Conservation (phyloP, 2,113 vertebrate genomes). For the Centropus bengalensis region DNA sequence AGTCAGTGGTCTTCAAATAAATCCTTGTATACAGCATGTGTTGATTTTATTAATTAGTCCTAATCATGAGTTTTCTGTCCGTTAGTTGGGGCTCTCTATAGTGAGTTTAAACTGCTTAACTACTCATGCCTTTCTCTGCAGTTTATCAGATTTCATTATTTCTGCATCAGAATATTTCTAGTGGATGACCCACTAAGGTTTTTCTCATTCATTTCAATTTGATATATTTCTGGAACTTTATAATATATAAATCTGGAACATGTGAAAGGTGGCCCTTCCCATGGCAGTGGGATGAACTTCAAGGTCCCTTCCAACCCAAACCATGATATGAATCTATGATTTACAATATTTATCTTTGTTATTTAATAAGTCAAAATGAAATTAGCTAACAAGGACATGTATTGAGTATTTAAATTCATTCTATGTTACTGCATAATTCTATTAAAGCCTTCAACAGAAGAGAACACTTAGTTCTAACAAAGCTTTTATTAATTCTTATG, state of each 20-base stretch:
- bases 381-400: not conserved
- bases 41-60: not conserved
- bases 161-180: not conserved
- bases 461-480: constrained; percentile 29
- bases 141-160: not conserved
- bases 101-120: not conserved
- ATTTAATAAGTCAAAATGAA: constrained; percentile 10
- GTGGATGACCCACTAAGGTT: not conserved
- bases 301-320: too few species aligned
- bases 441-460: not conserved
- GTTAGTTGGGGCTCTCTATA: not conserved
- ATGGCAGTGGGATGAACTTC: too few species aligned
- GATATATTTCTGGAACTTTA: not conserved
- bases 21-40: not conserved
- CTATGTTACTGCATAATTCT: not conserved
- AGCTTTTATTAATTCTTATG: not conserved
- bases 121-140: not conserved
- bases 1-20: not conserved
- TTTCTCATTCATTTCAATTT: not conserved
- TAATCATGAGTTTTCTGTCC: not conserved
- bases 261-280: too few species aligned
- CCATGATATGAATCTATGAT: too few species aligned
- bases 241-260: too few species aligned
- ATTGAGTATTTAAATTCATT: constrained; percentile 4
- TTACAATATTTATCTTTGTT: not conserved